Base-by-base conservation (phyloP, 1,140 invertebrate genomes). In the Sinonovacula constricta region DNA sequence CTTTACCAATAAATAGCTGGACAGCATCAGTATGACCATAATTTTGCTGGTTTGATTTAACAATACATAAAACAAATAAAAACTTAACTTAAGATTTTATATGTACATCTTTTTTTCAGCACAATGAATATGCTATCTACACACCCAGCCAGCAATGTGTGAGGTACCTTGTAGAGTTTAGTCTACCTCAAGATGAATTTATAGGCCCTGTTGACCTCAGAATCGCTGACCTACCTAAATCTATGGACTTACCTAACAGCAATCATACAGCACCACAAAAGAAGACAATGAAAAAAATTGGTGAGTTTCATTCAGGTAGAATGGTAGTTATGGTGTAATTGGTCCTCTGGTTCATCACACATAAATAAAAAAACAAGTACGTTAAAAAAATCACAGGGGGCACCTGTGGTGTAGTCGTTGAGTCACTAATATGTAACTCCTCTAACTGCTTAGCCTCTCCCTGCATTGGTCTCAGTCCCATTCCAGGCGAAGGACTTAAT, bases 111-210 rank as follows among this genome's bases (percentile, higher is more conserved):
- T 10, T 68, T 28, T 77, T 80, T 15, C 81, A 90, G 89, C 84
- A 90, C 78, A 83, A 91, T 85, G 88, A 91, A 66, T 91, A 82
- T 86, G 90, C 84, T 36, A 85, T 91, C 45, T 91, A 89, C 79
- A 76, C 84, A 36, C 68, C 80, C 2, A 81, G 72, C 14, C 90
- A 91, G 66, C 89, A 90, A 75, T 62, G 82, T 60, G 66, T 91
- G 22, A 83, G 79, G 51, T 91, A 91, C 79, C 60, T 91, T 7
- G 84, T 91, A 26, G 88, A 91, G 81, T 87, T 90, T 63, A 83
- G 70, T 12, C 45, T 89, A 22, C 56, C 74, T 7, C 79, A 71
- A 33, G 88, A 90, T 70, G 45, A 15, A 59, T 12, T 69, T 2
- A 54, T 53, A n/a, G 36, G n/a, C n/a, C n/a, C n/a, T n/a, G n/a